Conservation (phyloP, 1,140 invertebrate genomes). For the Zaprionus lachaisei region DNA sequence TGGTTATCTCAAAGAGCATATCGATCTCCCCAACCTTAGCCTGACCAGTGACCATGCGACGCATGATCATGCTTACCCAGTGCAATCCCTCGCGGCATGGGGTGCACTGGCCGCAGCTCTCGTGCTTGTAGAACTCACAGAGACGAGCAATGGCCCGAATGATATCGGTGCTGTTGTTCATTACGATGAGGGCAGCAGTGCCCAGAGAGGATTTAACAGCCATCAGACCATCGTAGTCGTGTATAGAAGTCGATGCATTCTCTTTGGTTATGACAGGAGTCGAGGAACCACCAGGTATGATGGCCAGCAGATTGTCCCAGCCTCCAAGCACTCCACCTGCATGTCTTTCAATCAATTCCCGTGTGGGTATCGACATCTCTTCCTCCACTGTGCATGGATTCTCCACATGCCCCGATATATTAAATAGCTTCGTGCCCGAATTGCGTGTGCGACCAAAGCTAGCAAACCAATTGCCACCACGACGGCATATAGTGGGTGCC, state of each 20-base stretch:
- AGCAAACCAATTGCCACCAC: conserved; percentile 91
- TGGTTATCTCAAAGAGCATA: conserved; percentile 73
- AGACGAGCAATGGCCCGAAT: conserved; percentile 88
- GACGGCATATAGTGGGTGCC: conserved; percentile 87
- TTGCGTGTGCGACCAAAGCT: conserved; percentile 90
- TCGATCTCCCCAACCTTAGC: conserved; percentile 66
- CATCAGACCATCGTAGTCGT: conserved; percentile 70
- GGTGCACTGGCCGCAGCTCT: conserved; percentile 92
- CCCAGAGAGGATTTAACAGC: conserved; percentile 68
- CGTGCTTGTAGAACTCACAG: conserved; percentile 91
- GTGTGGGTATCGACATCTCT: conserved; percentile 71
- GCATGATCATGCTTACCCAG: conserved; percentile 76
- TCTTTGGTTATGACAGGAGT: conserved; percentile 66
- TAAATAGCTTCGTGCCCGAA: conserved; percentile 91
- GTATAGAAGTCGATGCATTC: conserved; percentile 43
- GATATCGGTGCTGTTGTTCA: conserved; percentile 69
- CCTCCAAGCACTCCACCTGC: conserved; percentile 71
- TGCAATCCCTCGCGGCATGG: conserved; percentile 90
- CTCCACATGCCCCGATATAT: conserved; percentile 92
- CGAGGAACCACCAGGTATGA: conserved; percentile 73
- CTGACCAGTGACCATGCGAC: conserved; percentile 64
- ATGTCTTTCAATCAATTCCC: conserved; percentile 70
- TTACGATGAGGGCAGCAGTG: conserved; percentile 74
- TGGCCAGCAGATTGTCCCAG: conserved; percentile 71
- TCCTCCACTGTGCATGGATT: conserved; percentile 92